Evolutionary conservation across 2,888 invertebrate genomes (phyloP), one percentile per base, ranked within the genome.

Genomic region (Athalia cordata): DNA sequence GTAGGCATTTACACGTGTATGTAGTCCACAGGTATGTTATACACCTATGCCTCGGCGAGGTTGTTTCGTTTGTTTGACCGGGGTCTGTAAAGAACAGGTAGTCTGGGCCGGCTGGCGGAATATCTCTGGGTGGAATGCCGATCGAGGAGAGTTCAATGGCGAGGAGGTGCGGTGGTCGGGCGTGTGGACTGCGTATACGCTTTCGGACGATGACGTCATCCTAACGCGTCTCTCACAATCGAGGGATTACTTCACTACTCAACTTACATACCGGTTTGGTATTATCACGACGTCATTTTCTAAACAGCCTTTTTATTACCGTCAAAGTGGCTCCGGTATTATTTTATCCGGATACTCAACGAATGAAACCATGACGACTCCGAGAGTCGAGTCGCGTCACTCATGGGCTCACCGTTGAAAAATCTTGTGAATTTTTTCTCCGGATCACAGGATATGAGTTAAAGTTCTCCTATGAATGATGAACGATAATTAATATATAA

Each of bases 181-280:
- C 57, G 15, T 72, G 61, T 13, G 5, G n/a, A 64, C 64, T 29
- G 49, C 4, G 9, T 55, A 68, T 47, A 59, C 77, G 68, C 43
- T 77, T 68, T 68, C 8, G 70, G 52, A 68, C 70, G 49, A 68
- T 70, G 77, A 57, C 77, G 61, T 66, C 77, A 64, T 15, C 67
- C 59, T 67, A 11, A 47, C 49, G 43, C 57, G 5, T 64, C 62
- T 45, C 29, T 45, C 29, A 75, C 43, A 47, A 66, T 64, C 65
- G 55, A 61, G 68, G 57, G 68, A 68, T 68, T 65, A 68, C 77
- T 67, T 68, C 77, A 59, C 65, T 77, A 65, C 62, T 57, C 64
- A 72, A 72, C 59, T 72, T 72, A 59, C 72, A 72, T 72, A 72
- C 72, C 72, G 72, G 72, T 59, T 72, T 47, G 55, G 8, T 45